Percentiles rank a stretch among this genome's conserved stretches.
Conservation (phyloP, 2,113 vertebrate genomes). For the Myotis yumanensis region DNA sequence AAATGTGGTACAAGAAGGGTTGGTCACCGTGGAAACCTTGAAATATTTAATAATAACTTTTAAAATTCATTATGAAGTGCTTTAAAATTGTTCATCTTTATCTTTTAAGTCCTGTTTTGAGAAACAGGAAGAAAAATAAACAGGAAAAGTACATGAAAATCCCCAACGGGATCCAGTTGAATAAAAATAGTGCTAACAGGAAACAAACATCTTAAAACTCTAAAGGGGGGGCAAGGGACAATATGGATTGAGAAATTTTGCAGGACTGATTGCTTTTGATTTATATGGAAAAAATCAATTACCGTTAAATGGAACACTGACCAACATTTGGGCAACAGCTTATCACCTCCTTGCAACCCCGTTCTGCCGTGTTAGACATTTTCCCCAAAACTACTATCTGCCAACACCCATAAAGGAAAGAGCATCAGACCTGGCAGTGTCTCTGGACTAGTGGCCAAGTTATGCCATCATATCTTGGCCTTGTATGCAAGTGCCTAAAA, state of each 20-base stretch:
- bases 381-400: neutral
- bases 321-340: neutral
- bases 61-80: conserved; percentile 41
- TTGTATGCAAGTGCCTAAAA: neutral
- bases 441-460: neutral
- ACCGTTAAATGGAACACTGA: neutral
- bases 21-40: neutral
- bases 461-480: neutral
- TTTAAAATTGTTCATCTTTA: conserved; percentile 42
- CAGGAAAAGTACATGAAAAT: conserved; percentile 63
- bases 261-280: neutral
- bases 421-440: neutral
- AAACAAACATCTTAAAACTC: conserved; percentile 60
- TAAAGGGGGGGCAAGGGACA: neutral
- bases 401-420: neutral
- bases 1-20: neutral
- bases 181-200: conserved; percentile 72
- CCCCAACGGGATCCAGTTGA: conserved; percentile 20
- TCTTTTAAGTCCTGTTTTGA: conserved; percentile 60
- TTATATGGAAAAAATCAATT: neutral
- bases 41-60: conserved; percentile 1
- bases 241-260: neutral
- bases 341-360: neutral
- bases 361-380: neutral
- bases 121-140: conserved; percentile 75